Evolutionary conservation across 2,888 invertebrate genomes (phyloP), one percentile per base, ranked within the genome.

Genomic region (Epicampocera succincta): DNA sequence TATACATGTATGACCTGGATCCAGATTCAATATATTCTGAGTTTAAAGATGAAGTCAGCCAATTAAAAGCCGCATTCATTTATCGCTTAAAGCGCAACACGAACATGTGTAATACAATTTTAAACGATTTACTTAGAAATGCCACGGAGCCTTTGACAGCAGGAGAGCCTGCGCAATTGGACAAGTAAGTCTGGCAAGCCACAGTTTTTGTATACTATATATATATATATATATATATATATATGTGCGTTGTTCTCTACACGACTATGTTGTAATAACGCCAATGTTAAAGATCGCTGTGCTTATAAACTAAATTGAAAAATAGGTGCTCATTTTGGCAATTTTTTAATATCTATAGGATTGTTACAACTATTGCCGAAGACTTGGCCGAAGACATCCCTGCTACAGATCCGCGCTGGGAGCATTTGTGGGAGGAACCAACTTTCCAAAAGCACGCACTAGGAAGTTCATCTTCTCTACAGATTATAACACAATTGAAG

Each of bases 301-400:
- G n/a, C n/a, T n/a, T n/a, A n/a, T n/a, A n/a, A n/a, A n/a, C n/a
- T n/a, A n/a, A n/a, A n/a, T n/a, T n/a, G n/a, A n/a, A n/a, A n/a
- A n/a, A 25, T 25, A 25, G 25, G 5, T 5, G 17, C 11, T 19
- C 4, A 29, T 1, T 17, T 13, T 54, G 1, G 15, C 33, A 54
- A 13, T 1, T 15, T 33, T 33, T 21, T 11, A 63, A 44, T 17
- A 21, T 87, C 94, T 56, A 93, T 93, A 87, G 92, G 83, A 92
- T 94, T 63, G 93, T 95, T n/a, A 90, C 94, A 13, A 91, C 92
- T 68, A 93, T 97, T 29, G 96, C 96, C 75, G 92, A 93, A 79
- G 95, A 96, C 88, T 92, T 98, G 86, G 93, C 97, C 72, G 96
- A 98, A 89, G 98, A 98, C 91, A 94, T 95, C 84, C 98, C 98